Conservation (phyloP, 2,113 vertebrate species). For the Laticauda laticaudata region DNA sequence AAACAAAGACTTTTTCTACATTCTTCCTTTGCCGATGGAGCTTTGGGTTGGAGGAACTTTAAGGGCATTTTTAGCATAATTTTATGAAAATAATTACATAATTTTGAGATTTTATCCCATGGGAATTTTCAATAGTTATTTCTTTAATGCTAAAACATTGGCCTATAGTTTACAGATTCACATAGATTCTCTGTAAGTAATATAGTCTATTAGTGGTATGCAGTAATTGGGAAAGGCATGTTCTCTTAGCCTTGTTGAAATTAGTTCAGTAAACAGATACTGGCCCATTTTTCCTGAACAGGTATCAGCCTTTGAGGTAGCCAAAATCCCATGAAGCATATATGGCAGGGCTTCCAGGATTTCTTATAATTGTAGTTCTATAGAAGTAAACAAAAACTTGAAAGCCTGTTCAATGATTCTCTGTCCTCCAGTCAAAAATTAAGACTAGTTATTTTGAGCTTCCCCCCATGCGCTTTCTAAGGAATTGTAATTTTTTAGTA, state of each 20-base stretch:
- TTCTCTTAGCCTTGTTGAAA: background rate
- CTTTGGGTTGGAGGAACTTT: background rate
- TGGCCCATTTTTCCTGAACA: background rate
- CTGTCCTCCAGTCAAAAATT: background rate
- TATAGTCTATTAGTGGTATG: background rate
- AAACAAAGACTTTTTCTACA: background rate
- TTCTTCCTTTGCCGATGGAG: background rate
- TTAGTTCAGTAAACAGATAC: background rate
- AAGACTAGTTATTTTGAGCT: background rate
- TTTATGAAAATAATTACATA: background rate
- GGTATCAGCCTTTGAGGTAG: background rate
- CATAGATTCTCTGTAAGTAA: too few relatives aligned
- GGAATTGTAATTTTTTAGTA: background rate
- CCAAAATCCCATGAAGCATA: background rate
- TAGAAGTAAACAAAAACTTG: background rate
- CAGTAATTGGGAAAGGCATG: background rate
- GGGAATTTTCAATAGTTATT: background rate
- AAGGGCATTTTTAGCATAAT: background rate
- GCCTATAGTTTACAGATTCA: background rate
- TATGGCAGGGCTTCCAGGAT: background rate
- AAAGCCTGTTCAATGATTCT: background rate
- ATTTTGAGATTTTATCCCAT: background rate
- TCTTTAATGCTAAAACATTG: background rate
- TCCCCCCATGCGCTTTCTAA: background rate
- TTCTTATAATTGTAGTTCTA: background rate